Percentiles rank a stretch among this genome's conserved stretches.
Evolutionary conservation across 2,888 invertebrate species (phyloP).

Genomic region (Exephanes ischioxanthus): DNA sequence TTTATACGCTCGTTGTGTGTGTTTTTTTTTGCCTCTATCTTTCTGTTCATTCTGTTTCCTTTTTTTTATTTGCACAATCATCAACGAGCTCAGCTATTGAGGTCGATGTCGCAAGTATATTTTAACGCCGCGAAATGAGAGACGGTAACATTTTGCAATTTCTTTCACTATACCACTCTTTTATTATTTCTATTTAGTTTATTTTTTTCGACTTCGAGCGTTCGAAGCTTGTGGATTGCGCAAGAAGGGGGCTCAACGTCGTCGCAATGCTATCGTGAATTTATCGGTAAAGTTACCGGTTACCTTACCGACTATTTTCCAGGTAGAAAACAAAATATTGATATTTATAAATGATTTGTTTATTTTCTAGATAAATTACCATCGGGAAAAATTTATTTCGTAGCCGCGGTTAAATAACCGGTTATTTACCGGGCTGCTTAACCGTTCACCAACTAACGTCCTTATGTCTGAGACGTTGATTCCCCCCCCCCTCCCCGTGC

Average conservation of each 20-base stretch:
- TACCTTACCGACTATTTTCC: not conserved
- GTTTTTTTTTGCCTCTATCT: slow-evolving; percentile 30
- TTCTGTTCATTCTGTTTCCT: slow-evolving; percentile 28
- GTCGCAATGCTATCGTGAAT: not conserved
- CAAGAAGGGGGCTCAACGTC: not conserved
- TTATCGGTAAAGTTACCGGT: not conserved
- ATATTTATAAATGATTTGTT: not conserved
- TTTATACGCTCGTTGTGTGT: slow-evolving; percentile 29
- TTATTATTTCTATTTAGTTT: slow-evolving; percentile 8
- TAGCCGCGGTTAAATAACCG: not conserved
- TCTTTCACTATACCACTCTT: not conserved
- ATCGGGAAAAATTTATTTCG: not conserved
- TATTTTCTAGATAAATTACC: not conserved
- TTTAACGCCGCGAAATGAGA: slow-evolving; percentile 46
- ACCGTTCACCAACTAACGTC: not conserved
- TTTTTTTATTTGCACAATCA: slow-evolving; percentile 65
- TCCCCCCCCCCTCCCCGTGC: not conserved
- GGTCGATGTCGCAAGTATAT: slow-evolving; percentile 66
- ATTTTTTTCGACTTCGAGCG: not conserved
- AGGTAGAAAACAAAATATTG: not conserved
- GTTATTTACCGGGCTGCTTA: not conserved
- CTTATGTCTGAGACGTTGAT: not conserved
- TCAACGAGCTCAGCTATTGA: slow-evolving; percentile 48
- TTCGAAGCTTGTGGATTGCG: slow-evolving; percentile 20
- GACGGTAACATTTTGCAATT: slow-evolving; percentile 55